phyloP scores from a whole-genome alignment of 2,888 invertebrate genomes.

The Zygothrica quintamaculata region DNA sequence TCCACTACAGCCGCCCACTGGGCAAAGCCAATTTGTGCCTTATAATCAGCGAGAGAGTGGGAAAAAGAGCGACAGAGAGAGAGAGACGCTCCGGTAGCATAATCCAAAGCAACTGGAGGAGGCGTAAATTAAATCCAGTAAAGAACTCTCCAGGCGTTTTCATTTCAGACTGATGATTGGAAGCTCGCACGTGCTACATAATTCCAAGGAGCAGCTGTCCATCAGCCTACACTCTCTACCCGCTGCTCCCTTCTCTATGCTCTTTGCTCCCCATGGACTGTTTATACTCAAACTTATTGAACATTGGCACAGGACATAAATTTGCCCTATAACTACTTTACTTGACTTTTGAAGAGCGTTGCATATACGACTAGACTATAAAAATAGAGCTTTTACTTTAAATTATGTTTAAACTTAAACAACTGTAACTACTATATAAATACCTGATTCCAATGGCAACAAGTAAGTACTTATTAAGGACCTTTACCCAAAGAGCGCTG shows the following conservation, averaged over 20 bases:
- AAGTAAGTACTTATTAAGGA: no score
- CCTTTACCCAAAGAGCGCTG: no score
- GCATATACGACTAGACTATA: no score
- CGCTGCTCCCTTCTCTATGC: neutral
- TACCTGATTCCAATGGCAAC: no score
- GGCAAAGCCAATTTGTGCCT: slow-evolving; percentile 49
- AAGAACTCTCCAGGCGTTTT: slow-evolving; percentile 44
- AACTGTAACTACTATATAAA: no score
- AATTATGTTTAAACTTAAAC: no score
- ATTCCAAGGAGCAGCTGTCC: slow-evolving; percentile 46
- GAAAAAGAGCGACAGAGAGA: neutral
- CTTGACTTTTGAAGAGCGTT: no score
- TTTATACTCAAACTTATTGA: slow-evolving; percentile 11
- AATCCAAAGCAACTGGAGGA: slow-evolving; percentile 32
- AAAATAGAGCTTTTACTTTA: no score
- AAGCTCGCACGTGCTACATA: slow-evolving; percentile 53
- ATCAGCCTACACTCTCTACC: no score
- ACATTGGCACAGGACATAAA: slow-evolving; percentile 8
- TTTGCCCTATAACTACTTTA: slow-evolving; percentile 8
- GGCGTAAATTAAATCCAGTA: slow-evolving; percentile 60
- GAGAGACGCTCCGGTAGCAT: slow-evolving; percentile 13
- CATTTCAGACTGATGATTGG: slow-evolving; percentile 33
- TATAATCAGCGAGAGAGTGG: slow-evolving; percentile 39
- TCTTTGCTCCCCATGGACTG: neutral
- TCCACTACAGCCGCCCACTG: slow-evolving; percentile 7